Percentiles rank a stretch among this genome's conserved stretches.
These are phyloP conservation scores for Paracentrotus lividus DNA, from an alignment of 53 echinoderm and acorn worm species.

Conservation along the genomic window DNA sequence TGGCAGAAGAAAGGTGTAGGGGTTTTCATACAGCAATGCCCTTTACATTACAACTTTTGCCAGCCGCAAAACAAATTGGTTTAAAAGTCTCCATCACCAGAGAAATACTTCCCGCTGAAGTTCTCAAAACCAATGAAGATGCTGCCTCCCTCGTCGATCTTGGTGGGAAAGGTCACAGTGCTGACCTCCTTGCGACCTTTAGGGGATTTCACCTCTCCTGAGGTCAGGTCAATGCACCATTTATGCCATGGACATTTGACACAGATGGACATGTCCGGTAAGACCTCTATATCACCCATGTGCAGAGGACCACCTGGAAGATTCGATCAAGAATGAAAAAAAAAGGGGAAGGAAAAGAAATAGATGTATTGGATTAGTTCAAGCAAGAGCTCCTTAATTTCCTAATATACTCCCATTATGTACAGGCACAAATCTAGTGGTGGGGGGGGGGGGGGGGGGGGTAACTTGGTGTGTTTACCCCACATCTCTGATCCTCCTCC, in stretches of 20 bases:
- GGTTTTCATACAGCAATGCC: too few relatives aligned
- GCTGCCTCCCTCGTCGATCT: constrained; percentile 69
- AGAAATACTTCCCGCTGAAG: constrained; percentile 72
- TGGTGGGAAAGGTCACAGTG: constrained; percentile 73
- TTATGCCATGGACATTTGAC: constrained; percentile 84
- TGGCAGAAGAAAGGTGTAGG: too few relatives aligned
- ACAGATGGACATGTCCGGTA: constrained; percentile 80
- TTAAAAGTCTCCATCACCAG: constrained; percentile 64
- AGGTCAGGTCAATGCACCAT: constrained; percentile 78
- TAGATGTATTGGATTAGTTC: too few relatives aligned
- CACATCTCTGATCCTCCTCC: too few relatives aligned
- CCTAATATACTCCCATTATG: too few relatives aligned
- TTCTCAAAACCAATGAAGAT: constrained; percentile 74
- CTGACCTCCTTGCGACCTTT: constrained; percentile 60
- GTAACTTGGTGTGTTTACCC: too few relatives aligned
- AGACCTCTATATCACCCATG: constrained; percentile 81
- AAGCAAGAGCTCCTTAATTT: too few relatives aligned
- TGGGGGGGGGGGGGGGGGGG: too few relatives aligned
- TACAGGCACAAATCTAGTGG: too few relatives aligned
- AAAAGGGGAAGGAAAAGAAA: too few relatives aligned
- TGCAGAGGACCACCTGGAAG: constrained; percentile 80
- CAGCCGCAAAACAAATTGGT: too few relatives aligned
- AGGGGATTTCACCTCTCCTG: constrained; percentile 68
- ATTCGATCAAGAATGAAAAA: neutral
- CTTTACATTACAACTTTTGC: too few relatives aligned